These are phyloP conservation scores for Dipodomys ordii DNA, from an alignment of 2,113 vertebrate species.

Conservation along the genomic window DNA sequence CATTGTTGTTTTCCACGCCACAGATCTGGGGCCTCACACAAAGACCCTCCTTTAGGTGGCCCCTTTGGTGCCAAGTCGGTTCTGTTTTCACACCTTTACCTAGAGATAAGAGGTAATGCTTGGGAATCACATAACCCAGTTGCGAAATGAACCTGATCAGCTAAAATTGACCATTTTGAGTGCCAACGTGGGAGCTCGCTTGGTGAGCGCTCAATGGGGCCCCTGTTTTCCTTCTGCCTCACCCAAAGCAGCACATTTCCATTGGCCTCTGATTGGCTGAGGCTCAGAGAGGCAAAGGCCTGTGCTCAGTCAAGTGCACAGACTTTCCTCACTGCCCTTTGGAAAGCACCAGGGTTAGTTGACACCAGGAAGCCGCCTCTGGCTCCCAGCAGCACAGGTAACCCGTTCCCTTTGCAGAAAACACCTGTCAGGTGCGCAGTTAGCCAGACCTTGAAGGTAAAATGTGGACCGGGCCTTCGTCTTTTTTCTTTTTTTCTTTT, in stretches of 20 bases:
- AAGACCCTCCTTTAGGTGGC: slow-evolving; percentile 70
- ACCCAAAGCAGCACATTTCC: background rate
- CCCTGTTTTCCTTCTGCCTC: slow-evolving; percentile 74
- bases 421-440: background rate
- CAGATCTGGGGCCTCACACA: slow-evolving; percentile 58
- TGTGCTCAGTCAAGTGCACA: slow-evolving; percentile 41
- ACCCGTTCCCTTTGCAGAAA: background rate
- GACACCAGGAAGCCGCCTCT: slow-evolving; percentile 46
- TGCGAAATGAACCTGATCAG: slow-evolving; percentile 72
- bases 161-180: slow-evolving; percentile 69
- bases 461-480: background rate
- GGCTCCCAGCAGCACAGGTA: background rate
- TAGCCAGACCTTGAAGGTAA: background rate
- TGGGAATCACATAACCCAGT: slow-evolving; percentile 73
- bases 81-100: slow-evolving; percentile 76
- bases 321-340: background rate
- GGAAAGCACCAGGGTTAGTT: background rate
- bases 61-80: background rate
- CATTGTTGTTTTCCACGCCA: background rate
- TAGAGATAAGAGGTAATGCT: slow-evolving; percentile 73
- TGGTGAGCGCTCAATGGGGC: slow-evolving; percentile 66
- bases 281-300: background rate
- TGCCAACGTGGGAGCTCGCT: slow-evolving; percentile 72
- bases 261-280: background rate
- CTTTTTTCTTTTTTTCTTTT: too few relatives aligned